Base-by-base conservation (phyloP, 1,140 invertebrate genomes). In the Diprion similis region DNA sequence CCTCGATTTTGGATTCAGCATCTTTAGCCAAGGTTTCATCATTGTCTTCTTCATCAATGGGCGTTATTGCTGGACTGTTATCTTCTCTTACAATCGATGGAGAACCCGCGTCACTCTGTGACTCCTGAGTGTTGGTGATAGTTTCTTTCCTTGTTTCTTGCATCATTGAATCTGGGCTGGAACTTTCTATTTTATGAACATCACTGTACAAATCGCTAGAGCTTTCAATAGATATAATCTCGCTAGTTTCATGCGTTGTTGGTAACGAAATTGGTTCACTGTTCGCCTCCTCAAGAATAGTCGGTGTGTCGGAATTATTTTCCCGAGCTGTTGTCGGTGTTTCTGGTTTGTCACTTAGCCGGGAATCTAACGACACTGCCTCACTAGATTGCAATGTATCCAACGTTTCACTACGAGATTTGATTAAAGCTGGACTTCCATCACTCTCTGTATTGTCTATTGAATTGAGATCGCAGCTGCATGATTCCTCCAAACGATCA, bases 381-480 rank as follows among this genome's bases (percentile, higher is more conserved):
- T 90, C 89, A 78, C 89, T 90, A 9, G 89, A 88, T 66, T 89
- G 89, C 24, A 80, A 78, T 0, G 80, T 79, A 8, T 82, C 82
- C 17, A 81, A 47, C 1, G 84, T 81, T 82, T 89, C 76, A 79
- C 84, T 83, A 74, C 84, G 80, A 70, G 89, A 79, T 77, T 86
- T 85, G 1, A 83, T 79, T 24, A 89, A 90, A 7, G 88, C 86
- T 1, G 90, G 90, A 80, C 89, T 90, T 8, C 89, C 89, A 47
- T 90, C 89, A 46, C 89, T 90, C 17, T 90, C 88, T 0, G 89
- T 88, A 65, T 88, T 87, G 47, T 88, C 86, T 66, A 88, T 87
- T 1, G 90, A 90, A 76, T 89, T 90, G 9, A 90, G 82, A 73
- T 91, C 89, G 80, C 91, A 90, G 72, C 90, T 90, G 80, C 90